Percentiles rank a stretch among this genome's conserved stretches.
Evolutionary conservation across 2,888 invertebrate genomes (phyloP).

Genomic region (Cantharis rufa): DNA sequence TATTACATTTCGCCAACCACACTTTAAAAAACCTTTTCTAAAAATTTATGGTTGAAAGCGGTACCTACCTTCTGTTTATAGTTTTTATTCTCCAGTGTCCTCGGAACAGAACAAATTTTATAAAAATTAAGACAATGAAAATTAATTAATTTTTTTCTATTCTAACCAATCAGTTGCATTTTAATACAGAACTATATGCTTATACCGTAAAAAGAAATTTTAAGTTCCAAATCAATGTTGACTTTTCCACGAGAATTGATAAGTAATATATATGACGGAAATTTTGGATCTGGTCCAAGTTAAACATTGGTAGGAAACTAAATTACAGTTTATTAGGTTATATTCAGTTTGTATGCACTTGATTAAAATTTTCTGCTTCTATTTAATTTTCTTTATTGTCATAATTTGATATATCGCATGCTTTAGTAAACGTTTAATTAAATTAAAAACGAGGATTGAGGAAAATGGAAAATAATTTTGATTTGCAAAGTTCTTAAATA

Average conservation of each 20-base stretch:
- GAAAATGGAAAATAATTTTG: background rate
- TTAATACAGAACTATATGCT: background rate
- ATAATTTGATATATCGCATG: background rate
- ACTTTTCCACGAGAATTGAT: constrained; percentile 2
- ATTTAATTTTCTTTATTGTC: background rate
- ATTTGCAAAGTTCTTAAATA: background rate
- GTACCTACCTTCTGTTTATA: background rate
- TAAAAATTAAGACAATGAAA: background rate
- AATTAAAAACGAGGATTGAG: background rate
- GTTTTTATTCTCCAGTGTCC: background rate
- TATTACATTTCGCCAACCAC: background rate
- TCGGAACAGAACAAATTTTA: background rate
- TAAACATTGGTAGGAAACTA: constrained; percentile 2
- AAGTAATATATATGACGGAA: constrained; percentile 1
- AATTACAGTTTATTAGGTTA: constrained; percentile 3
- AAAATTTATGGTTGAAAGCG: background rate
- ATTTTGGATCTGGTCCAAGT: constrained; percentile 18
- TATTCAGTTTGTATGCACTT: background rate
- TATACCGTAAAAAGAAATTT: too few species aligned
- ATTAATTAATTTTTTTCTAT: background rate
- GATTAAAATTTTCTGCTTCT: background rate
- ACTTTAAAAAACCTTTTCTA: background rate
- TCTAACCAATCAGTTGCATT: background rate
- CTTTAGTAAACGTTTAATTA: background rate
- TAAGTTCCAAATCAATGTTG: background rate